phyloP scores from a whole-genome alignment of 2,113 vertebrate genomes.

The Lepisosteus oculatus region DNA sequence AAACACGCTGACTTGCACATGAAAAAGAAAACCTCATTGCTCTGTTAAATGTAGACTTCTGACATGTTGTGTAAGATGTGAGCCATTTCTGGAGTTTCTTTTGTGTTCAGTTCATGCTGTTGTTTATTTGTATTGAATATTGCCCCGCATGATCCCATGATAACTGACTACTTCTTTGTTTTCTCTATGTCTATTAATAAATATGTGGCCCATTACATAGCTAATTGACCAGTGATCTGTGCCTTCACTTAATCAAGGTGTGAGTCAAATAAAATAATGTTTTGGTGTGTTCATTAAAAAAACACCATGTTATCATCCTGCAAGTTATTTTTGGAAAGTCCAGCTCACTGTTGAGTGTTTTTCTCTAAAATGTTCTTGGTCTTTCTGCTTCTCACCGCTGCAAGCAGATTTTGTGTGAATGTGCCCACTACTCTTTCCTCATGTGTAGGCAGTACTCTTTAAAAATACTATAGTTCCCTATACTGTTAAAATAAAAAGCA shows the following conservation, averaged over 20 bases:
- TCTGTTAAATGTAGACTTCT: conserved; percentile 48
- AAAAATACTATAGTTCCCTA: too few species aligned
- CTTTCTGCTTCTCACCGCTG: too few species aligned
- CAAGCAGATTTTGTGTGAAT: too few species aligned
- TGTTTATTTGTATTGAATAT: conserved; percentile 61
- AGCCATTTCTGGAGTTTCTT: conserved; percentile 65
- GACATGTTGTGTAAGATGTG: conserved; percentile 51
- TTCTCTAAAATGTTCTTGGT: too few species aligned
- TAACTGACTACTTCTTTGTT: conserved; percentile 36
- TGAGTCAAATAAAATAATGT: too few species aligned
- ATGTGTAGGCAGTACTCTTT: too few species aligned
- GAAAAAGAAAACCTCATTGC: conserved; percentile 26
- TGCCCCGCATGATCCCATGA: conserved; percentile 74
- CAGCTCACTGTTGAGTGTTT: too few species aligned
- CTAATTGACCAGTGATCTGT: conserved; percentile 39
- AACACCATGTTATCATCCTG: too few species aligned
- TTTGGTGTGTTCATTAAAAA: too few species aligned
- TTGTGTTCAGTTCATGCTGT: conserved; percentile 64
- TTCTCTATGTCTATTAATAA: conserved; percentile 68
- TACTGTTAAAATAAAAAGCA: too few species aligned
- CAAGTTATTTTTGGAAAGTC: too few species aligned
- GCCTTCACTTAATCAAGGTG: not conserved
- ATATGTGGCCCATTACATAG: conserved; percentile 63
- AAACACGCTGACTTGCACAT: conserved; percentile 46
- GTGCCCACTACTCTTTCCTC: too few species aligned